Percentiles rank a stretch among this genome's conserved stretches.
phyloP scores from a whole-genome alignment of 2,797 vertebrate genomes.

The Sebastes itinus region DNA sequence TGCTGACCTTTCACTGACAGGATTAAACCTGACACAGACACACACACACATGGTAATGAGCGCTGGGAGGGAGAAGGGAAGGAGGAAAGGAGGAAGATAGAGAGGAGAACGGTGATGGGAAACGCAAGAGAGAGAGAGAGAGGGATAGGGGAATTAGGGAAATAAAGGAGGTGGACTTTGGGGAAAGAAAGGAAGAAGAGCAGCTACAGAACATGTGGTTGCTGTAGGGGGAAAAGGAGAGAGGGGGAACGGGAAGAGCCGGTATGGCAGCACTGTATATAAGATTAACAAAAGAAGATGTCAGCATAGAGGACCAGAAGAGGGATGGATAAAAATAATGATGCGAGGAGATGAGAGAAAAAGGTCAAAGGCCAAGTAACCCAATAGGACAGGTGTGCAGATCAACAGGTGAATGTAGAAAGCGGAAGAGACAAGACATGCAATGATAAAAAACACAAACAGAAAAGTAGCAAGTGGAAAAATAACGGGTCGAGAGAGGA shows the following conservation, averaged over 20 bases:
- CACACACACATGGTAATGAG: constrained; percentile 68
- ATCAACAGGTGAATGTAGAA: neutral
- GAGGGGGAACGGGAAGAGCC: neutral
- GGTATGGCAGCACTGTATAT: neutral
- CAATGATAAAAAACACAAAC: neutral
- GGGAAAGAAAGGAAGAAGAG: neutral
- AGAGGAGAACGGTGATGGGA: constrained; percentile 13
- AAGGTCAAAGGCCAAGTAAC: neutral
- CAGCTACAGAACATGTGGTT: neutral
- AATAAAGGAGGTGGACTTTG: constrained; percentile 37
- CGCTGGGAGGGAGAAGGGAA: constrained; percentile 39
- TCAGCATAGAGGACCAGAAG: neutral
- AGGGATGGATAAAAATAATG: neutral
- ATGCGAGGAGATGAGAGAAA: neutral
- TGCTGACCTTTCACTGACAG: constrained; percentile 81
- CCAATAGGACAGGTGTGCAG: neutral
- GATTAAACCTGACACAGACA: constrained; percentile 79
- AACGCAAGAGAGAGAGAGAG: constrained; percentile 5
- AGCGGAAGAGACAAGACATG: neutral
- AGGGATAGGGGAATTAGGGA: constrained; percentile 36
- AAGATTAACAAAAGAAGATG: constrained; percentile 11
- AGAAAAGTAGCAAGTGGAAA: constrained; percentile 16
- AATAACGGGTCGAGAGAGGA: constrained; percentile 53
- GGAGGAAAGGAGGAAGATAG: constrained; percentile 1
- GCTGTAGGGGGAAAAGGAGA: neutral